Conservation (phyloP, 2,797 vertebrate species). For the Pogonophryne albipinna region DNA sequence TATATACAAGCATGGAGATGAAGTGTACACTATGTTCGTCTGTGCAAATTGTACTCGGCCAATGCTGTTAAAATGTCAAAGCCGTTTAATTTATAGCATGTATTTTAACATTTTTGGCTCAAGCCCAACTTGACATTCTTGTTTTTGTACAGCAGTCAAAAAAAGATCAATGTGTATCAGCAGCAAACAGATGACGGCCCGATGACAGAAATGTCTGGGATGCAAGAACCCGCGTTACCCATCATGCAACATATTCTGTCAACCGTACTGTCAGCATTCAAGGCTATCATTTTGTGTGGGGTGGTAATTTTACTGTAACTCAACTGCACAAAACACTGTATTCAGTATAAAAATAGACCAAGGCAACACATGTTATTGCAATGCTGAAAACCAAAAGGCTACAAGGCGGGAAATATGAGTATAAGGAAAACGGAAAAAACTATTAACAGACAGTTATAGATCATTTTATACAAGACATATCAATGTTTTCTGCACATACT, state of each 20-base stretch:
- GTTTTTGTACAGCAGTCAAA: conserved; percentile 33
- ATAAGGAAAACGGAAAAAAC: conserved; percentile 8
- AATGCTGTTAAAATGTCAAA: conserved; percentile 34
- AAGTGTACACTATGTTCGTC: conserved; percentile 18
- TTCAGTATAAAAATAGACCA: conserved; percentile 66
- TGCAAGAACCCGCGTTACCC: conserved; percentile 34
- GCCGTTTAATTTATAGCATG: conserved; percentile 8
- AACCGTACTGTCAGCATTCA: conserved; percentile 14
- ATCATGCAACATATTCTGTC: conserved; percentile 27
- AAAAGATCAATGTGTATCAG: conserved; percentile 37
- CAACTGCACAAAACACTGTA: conserved; percentile 38
- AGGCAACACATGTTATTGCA: conserved; percentile 58
- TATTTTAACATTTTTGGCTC: conserved; percentile 41
- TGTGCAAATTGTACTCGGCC: conserved; percentile 28
- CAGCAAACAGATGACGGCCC: conserved; percentile 43
- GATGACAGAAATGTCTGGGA: conserved; percentile 31
- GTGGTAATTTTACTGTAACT: conserved; percentile 27
- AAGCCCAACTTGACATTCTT: conserved; percentile 55
- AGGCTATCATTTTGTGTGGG: conserved; percentile 7
- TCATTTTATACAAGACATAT: conserved; percentile 23
- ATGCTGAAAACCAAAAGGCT: conserved; percentile 18
- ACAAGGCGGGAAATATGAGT: conserved; percentile 9
- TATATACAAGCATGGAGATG: conserved; percentile 65
- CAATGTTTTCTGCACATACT: conserved; percentile 14
- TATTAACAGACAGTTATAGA: conserved; percentile 29